Evolutionary conservation across 2,797 vertebrate species (phyloP).

Genomic region (Microcaecilia unicolor): DNA sequence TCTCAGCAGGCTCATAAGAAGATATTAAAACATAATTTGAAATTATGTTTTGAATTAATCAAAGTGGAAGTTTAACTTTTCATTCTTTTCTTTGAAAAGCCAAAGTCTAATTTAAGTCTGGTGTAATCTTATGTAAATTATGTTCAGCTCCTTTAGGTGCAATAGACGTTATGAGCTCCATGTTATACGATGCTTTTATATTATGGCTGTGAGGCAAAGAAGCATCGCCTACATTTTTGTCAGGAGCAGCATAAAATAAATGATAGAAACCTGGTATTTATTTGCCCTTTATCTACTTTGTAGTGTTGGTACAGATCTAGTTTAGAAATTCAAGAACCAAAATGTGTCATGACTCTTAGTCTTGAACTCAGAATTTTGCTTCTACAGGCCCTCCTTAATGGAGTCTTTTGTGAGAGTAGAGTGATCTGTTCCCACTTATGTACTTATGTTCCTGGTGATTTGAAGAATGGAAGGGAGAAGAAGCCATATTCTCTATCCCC

Average conservation of each 20-base stretch:
- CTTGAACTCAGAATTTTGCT: too few species aligned
- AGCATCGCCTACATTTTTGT: neutral
- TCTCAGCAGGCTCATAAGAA: neutral
- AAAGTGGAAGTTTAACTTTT: neutral
- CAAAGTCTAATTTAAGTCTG: neutral
- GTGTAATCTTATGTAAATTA: accelerated
- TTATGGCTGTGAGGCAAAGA: neutral
- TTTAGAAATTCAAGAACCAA: too few species aligned
- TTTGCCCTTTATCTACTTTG: neutral
- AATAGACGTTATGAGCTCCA: neutral
- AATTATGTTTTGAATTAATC: neutral
- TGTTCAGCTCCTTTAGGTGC: neutral
- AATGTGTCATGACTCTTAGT: too few species aligned
- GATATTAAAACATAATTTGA: neutral
- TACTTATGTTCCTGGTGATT: too few species aligned
- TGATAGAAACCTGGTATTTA: neutral
- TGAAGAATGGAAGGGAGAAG: too few species aligned
- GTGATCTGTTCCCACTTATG: too few species aligned
- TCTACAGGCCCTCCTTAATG: too few species aligned
- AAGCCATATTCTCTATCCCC: too few species aligned
- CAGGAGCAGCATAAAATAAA: neutral
- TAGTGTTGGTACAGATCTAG: too few species aligned
- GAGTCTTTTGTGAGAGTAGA: too few species aligned
- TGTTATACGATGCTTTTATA: neutral
- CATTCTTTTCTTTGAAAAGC: neutral